Percentiles rank a stretch among this genome's conserved stretches.
phyloP scores from a whole-genome alignment of 1,140 invertebrate species.

The Condylostylus longicornis region DNA sequence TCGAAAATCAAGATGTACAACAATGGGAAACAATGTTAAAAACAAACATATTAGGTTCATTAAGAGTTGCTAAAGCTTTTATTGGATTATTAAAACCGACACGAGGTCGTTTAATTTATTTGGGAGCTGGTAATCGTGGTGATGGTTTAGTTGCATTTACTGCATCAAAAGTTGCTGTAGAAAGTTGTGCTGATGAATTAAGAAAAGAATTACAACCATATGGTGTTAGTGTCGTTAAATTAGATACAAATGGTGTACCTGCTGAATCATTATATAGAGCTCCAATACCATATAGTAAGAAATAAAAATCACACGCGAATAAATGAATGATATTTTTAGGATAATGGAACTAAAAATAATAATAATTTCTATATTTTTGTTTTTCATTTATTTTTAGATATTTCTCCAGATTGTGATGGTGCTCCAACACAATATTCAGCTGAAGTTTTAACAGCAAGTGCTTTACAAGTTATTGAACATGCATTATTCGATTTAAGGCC shows the following conservation, averaged over 20 bases:
- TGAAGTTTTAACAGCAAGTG: conserved; percentile 24
- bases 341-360: neutral
- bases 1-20: conserved; percentile 52
- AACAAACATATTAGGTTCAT: conserved; percentile 57
- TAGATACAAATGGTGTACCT: conserved; percentile 52
- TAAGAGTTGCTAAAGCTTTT: conserved; percentile 58
- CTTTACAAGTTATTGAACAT: conserved; percentile 27
- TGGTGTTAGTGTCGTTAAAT: conserved; percentile 55
- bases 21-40: conserved; percentile 64
- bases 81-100: conserved; percentile 44
- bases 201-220: conserved; percentile 48
- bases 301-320: neutral
- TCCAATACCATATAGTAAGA: conserved; percentile 40
- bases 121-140: conserved; percentile 35
- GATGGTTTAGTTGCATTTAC: conserved; percentile 49
- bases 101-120: conserved; percentile 43
- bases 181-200: conserved; percentile 54
- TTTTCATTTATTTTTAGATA: conserved; percentile 10
- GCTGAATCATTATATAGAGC: conserved; percentile 43
- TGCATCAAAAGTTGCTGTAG: conserved; percentile 51
- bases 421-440: conserved; percentile 31
- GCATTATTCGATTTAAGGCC: conserved; percentile 27
- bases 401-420: conserved; percentile 16
- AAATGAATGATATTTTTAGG: neutral
- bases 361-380: conserved; percentile 1